Percentiles rank a stretch among this genome's conserved stretches.
Conservation (phyloP, 2,113 vertebrate genomes). For the Proterorhinus semilunaris region DNA sequence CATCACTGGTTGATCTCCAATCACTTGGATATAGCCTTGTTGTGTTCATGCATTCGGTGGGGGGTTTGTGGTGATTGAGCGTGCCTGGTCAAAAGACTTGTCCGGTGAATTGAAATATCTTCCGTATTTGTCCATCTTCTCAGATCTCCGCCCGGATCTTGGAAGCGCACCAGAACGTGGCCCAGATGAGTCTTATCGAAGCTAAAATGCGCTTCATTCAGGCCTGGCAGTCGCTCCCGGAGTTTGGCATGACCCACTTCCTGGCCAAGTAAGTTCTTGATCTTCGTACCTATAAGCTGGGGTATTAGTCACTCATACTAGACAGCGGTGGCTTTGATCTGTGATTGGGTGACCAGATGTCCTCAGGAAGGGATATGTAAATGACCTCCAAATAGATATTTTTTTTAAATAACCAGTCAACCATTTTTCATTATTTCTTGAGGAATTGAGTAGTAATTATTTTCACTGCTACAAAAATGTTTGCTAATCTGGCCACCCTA, state of each 20-base stretch:
- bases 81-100: too few species aligned
- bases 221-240: slow-evolving; percentile 96
- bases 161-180: slow-evolving; percentile 97
- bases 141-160: slow-evolving; percentile 96
- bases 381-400: too few species aligned
- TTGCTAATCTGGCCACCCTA: too few species aligned
- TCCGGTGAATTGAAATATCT: neutral
- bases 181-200: slow-evolving; percentile 98
- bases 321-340: neutral
- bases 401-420: too few species aligned
- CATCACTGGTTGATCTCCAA: neutral
- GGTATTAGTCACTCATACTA: too few species aligned
- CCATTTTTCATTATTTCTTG: too few species aligned
- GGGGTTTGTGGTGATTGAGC: slow-evolving; percentile 30
- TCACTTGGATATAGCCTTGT: neutral
- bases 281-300: neutral
- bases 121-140: slow-evolving; percentile 22
- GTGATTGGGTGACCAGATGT: neutral
- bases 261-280: slow-evolving; percentile 84
- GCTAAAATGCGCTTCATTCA: slow-evolving; percentile 99
- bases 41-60: slow-evolving; percentile 22
- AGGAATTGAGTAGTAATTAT: too few species aligned
- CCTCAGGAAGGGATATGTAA: too few species aligned
- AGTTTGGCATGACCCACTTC: slow-evolving; percentile 99
- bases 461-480: too few species aligned